Base-by-base conservation (phyloP, 2,797 vertebrate genomes). In the Falco berigora region DNA sequence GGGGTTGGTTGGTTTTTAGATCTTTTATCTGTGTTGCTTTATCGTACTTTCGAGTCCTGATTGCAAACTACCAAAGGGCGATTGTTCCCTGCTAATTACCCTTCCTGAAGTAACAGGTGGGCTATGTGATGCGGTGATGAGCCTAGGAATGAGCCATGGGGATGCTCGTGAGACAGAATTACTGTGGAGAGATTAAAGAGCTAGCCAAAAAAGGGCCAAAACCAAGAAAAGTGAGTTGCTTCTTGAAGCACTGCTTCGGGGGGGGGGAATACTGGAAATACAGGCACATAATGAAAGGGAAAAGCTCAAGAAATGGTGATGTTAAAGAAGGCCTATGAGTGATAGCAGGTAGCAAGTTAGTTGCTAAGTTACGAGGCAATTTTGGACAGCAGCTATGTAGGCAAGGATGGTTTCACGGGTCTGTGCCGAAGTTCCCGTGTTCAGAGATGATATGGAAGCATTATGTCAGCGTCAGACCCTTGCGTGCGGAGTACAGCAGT, bases 361-460 rank as follows among this genome's bases (percentile, higher is more conserved):
- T 92, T 91, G 91, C 91, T 92, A 92, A 90, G 94, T 88, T 91
- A 96, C 42, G 0, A 90, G 89, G 82, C 77, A 75, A n/a, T 94
- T 96, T 94, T 78, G 91, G 89, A 53, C 64, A 64, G 89, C 74
- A 86, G 91, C 53, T 71, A 0, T 17, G 40, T 50, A 77, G 78
- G 68, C 66, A 87, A 84, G 74, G 64, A n/a, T 78, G 58, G 85
- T 78, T 83, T 86, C 72, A 55, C 8, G 1, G 63, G 75, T 66
- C 86, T 87, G 49, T 72, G 81, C 75, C 0, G 0, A 67, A 73
- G 56, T 58, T 77, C 89, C 68, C 4, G 0, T 62, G 42, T 44
- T 94, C 69, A 62, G 86, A 69, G 83, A 73, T 77, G n/a, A 28
- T 13, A 30, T 58, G 85, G 66, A 83, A 86, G 82, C 32, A 27